Conservation (phyloP, 2,797 vertebrate genomes). For the Protosalanx chinensis region DNA sequence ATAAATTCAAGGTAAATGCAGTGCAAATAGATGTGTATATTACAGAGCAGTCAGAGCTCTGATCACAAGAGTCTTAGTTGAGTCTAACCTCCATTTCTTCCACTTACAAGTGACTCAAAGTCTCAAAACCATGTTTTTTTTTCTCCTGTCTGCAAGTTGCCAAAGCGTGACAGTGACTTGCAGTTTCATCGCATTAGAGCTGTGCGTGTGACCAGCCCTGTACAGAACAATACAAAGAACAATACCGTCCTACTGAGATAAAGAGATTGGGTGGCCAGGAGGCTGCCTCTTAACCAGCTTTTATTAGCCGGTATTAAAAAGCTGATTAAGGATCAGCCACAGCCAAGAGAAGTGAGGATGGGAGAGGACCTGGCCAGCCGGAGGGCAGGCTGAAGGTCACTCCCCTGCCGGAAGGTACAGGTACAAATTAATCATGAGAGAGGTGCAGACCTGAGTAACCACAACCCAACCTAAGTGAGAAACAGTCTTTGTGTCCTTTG, state of each 20-base stretch:
- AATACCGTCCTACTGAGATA: slow-evolving; percentile 30
- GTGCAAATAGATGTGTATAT: too few relatives aligned
- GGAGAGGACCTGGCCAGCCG: slow-evolving; percentile 13
- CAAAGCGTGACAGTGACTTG: background rate
- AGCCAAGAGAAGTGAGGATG: background rate
- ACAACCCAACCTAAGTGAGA: too few relatives aligned
- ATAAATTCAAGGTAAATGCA: too few relatives aligned
- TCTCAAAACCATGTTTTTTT: too few relatives aligned
- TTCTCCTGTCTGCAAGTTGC: background rate
- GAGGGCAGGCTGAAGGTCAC: slow-evolving; percentile 58
- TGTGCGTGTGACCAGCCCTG: background rate
- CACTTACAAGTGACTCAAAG: too few relatives aligned
- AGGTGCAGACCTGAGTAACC: background rate
- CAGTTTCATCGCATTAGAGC: background rate
- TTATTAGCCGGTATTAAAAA: slow-evolving; percentile 15
- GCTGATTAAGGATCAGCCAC: slow-evolving; percentile 18
- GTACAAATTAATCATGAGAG: background rate
- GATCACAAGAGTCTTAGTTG: too few relatives aligned
- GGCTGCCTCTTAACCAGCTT: slow-evolving; percentile 18
- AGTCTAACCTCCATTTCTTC: too few relatives aligned
- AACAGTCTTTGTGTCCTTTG: too few relatives aligned
- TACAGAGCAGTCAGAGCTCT: too few relatives aligned
- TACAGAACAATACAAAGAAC: background rate
- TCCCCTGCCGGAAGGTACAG: slow-evolving; percentile 17
- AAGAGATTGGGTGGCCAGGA: background rate